Conservation (phyloP, 2,113 vertebrate species). For the Apus apus region DNA sequence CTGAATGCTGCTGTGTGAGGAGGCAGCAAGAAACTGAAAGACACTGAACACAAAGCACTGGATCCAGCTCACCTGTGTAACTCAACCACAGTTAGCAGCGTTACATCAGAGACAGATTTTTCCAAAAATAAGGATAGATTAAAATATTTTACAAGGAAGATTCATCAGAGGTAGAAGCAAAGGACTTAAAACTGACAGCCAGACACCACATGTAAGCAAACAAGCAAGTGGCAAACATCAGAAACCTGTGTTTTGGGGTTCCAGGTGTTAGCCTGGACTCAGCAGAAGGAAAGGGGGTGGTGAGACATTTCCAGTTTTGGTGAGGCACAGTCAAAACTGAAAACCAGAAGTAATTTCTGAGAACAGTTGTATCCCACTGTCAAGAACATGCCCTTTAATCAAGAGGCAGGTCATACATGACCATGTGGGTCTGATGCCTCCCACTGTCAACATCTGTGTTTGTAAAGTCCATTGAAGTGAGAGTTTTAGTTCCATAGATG, state of each 20-base stretch:
- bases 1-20: fast-evolving
- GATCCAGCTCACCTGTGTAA: not conserved
- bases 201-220: not conserved
- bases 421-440: not conserved
- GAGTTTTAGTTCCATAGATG: not conserved
- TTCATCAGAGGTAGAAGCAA: not conserved
- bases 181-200: not conserved
- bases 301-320: not conserved
- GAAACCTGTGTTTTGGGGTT: not conserved
- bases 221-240: not conserved
- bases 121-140: not conserved
- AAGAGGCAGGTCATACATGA: not conserved
- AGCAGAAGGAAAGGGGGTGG: not conserved
- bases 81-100: fast-evolving
- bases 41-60: not conserved
- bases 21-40: not conserved
- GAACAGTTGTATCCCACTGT: not conserved
- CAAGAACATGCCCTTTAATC: not conserved
- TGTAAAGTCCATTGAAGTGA: not conserved
- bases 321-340: not conserved
- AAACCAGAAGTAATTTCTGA: not conserved
- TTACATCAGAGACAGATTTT: not conserved
- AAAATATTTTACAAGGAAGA: not conserved
- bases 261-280: not conserved
- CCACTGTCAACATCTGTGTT: not conserved